Base-by-base conservation (phyloP, 1,140 invertebrate species). In the Vollenhovia emeryi region DNA sequence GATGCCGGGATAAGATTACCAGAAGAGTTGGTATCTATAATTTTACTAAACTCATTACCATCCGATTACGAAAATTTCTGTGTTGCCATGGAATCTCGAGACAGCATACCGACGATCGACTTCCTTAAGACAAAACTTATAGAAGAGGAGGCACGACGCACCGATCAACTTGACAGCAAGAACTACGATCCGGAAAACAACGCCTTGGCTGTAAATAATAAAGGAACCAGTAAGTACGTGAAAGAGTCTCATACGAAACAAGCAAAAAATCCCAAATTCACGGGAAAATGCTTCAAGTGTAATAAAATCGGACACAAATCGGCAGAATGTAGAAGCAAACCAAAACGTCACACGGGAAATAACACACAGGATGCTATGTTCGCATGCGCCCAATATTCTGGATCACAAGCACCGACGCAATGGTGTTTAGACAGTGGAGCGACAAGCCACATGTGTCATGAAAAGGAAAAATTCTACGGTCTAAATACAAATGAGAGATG, bases 361-460 rank as follows among this genome's bases (percentile, higher is more conserved):
- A 2, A 62, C n/a, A 13, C 0, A 30, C 21, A 76, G 4, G 45
- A 66, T 0, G n/a, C 60, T 0, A 79, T 66, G 45, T 24, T 33
- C 1, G 59, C 45, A 1, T n/a, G 18, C 9, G 36, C 11, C 1
- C 6, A 33, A 7, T 40, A 50, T 3, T 27, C 45, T 15, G 3
- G n/a, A 18, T 8, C n/a, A 1, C 4, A 4, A 24, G 9, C 11
- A 8, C 24, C 78, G 15, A 18, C 9, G 0, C 9, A 5, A 1
- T 82, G 69, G 45, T 84, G 11, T 2, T 48, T 74, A 11, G 43
- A 79, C 13, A 79, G 59, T 30, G 75, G 60, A 2, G 60, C 75
- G n/a, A 79, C 60, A 0, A 36, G 13, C 0, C 48, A 79, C 24
- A 79, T 79, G 62, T 66, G 62, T 24, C 21, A 55, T 0, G 30